Conservation (phyloP, 53 echinoderm and acorn worm genomes). For the Apostichopus leukothele region DNA sequence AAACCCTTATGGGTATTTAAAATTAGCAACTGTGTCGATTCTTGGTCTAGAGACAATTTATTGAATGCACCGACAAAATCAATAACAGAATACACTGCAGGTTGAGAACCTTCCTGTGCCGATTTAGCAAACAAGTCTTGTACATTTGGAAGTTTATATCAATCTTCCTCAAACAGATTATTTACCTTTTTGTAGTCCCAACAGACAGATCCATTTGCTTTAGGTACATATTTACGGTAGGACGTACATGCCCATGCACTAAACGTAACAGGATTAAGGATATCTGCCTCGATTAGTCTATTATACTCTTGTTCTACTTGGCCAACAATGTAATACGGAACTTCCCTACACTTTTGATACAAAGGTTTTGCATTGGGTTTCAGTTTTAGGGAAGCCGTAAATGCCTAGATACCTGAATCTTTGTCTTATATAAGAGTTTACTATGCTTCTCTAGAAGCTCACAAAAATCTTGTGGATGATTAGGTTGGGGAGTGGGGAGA, state of each 20-base stretch:
- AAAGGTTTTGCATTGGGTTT: background rate
- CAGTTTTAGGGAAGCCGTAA: too few species aligned
- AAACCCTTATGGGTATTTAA: slow-evolving; percentile 46
- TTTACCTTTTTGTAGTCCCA: slow-evolving; percentile 54
- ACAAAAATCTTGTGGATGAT: too few species aligned
- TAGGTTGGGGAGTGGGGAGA: too few species aligned
- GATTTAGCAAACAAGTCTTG: slow-evolving; percentile 31
- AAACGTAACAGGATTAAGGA: background rate
- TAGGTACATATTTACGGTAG: slow-evolving; percentile 47
- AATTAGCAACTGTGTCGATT: slow-evolving; percentile 39
- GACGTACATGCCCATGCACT: slow-evolving; percentile 58
- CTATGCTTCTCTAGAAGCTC: too few species aligned
- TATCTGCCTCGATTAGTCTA: slow-evolving; percentile 2
- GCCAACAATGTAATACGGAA: background rate
- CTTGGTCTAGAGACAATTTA: background rate
- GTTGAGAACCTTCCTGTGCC: background rate
- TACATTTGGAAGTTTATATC: slow-evolving; percentile 47
- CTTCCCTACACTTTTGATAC: background rate
- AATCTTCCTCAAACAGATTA: slow-evolving; percentile 48
- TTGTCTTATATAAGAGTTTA: too few species aligned
- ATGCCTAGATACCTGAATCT: too few species aligned
- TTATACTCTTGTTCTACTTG: background rate
- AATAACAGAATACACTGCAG: slow-evolving; percentile 44
- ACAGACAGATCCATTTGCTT: slow-evolving; percentile 48
- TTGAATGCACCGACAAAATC: slow-evolving; percentile 46